Evolutionary conservation across 2,888 invertebrate species (phyloP).

Genomic region (Geophilus truncorum): DNA sequence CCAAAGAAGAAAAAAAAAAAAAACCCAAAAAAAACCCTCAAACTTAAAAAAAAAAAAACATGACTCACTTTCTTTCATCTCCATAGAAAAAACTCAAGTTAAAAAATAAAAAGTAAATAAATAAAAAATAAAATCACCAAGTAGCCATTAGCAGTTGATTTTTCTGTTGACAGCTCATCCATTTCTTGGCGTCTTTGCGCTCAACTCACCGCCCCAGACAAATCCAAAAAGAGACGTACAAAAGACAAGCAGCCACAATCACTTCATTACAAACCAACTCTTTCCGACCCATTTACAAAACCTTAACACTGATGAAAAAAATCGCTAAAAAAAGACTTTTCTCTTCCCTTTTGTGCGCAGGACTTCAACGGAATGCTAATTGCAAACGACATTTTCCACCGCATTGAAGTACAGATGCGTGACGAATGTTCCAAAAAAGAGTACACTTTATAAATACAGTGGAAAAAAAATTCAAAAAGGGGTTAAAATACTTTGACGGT

Average conservation of each 20-base stretch:
- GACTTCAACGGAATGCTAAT: background rate
- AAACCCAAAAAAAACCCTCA: too few species aligned
- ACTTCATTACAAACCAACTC: background rate
- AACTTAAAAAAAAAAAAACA: background rate
- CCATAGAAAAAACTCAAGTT: background rate
- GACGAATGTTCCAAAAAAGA: background rate
- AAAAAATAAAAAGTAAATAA: background rate
- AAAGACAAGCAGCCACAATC: conserved; percentile 11
- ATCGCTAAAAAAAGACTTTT: background rate
- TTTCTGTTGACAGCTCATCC: conserved; percentile 21
- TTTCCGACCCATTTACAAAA: background rate
- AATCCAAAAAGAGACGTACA: background rate
- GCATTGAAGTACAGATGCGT: background rate
- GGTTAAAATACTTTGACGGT: background rate
- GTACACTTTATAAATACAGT: too few species aligned
- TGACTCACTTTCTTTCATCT: background rate
- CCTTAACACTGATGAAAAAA: background rate
- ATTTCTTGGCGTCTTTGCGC: background rate
- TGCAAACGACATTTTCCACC: background rate
- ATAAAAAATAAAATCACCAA: conserved; percentile 1
- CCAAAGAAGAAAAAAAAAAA: background rate
- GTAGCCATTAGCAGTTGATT: conserved; percentile 8
- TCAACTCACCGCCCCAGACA: background rate
- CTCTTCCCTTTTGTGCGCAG: background rate
- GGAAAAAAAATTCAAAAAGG: background rate